Evolutionary conservation across 2,888 invertebrate genomes (phyloP).

Genomic region (Drosophila hawaiiensis): DNA sequence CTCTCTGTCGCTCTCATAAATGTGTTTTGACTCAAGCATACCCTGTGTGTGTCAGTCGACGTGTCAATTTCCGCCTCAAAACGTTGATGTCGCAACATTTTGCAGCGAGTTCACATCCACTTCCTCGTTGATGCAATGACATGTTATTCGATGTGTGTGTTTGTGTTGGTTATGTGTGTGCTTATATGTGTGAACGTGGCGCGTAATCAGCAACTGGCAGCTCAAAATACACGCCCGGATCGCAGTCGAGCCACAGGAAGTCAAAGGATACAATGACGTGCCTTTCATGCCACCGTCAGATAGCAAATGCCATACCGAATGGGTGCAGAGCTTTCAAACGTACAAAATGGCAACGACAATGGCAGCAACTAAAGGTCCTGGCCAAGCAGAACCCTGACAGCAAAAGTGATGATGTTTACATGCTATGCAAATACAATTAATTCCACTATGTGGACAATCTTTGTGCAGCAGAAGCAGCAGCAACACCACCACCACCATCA

Average conservation of each 20-base stretch:
- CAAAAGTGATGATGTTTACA: slow-evolving; percentile 77
- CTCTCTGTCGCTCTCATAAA: neutral
- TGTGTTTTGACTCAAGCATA: slow-evolving; percentile 4
- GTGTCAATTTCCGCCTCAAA: slow-evolving; percentile 73
- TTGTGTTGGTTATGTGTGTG: slow-evolving; percentile 7
- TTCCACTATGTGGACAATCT: slow-evolving; percentile 77
- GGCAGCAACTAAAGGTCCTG: slow-evolving; percentile 23
- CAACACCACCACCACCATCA: slow-evolving; percentile 11
- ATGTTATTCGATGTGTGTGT: slow-evolving; percentile 21
- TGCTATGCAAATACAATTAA: slow-evolving; percentile 81
- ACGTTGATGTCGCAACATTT: slow-evolving; percentile 64
- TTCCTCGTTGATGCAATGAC: slow-evolving; percentile 54
- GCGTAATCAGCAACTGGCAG: slow-evolving; percentile 75
- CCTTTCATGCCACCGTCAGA: slow-evolving; percentile 40
- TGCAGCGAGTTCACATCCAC: slow-evolving; percentile 40
- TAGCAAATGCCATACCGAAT: slow-evolving; percentile 14
- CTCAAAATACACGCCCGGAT: slow-evolving; percentile 49
- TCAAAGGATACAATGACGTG: slow-evolving; percentile 67
- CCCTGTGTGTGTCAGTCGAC: slow-evolving; percentile 28
- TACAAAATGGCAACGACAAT: slow-evolving; percentile 42
- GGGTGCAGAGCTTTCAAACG: slow-evolving; percentile 49
- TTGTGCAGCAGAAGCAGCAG: slow-evolving; percentile 45
- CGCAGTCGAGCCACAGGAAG: slow-evolving; percentile 66
- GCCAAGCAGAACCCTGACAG: slow-evolving; percentile 44
- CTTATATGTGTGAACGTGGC: slow-evolving; percentile 20